Evolutionary conservation across 2,888 invertebrate genomes (phyloP), one percentile per base, ranked within the genome.

Genomic region (Camptogramma bilineatum): DNA sequence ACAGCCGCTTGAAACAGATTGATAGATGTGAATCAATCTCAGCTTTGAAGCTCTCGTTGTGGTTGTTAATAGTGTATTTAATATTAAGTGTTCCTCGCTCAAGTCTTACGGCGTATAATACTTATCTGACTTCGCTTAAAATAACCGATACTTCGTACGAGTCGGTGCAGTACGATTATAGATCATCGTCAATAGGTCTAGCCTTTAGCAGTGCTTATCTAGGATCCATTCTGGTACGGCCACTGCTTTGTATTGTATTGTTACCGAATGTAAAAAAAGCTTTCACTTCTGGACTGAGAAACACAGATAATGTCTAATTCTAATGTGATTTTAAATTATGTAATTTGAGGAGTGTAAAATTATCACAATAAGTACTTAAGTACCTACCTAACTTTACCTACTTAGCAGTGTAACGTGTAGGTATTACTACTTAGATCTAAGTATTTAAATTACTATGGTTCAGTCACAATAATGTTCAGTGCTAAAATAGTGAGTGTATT

Each of bases 11-110:
- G 17, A 54, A 24, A 3, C 79, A 76, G 54, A 73, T 80, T 34
- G 80, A 83, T 56, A 75, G 79, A 59, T 80, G 77, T 42, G 86
- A 90, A 63, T 84, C 87, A 28, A 69, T 76, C 50, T 77, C 85
- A 19, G 84, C 88, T 13, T 77, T 93, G 56, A 91, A 88, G 70
- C 75, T 93, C 62, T 89, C 92, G 8, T 62, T 93, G 55, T 85
- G 84, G 75, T 78, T 93, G 70, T 86, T 91, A 65, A 59, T 82
- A 18, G 75, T 86, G 34, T 88, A 88, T 73, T 73, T 84, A 54
- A 66, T 86, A 42, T 70, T 91, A 52, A 86, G 90, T 78, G 77
- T 81, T 48, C 93, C 93, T 34, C 87, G 90, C 7, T 88, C 88
- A 13, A 67, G 87, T 47, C 69, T 84, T 13, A 79, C 79, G 48